These are phyloP conservation scores for Ctenicera cuprea DNA, from an alignment of 2,888 invertebrate genomes.

Conservation along the genomic window DNA sequence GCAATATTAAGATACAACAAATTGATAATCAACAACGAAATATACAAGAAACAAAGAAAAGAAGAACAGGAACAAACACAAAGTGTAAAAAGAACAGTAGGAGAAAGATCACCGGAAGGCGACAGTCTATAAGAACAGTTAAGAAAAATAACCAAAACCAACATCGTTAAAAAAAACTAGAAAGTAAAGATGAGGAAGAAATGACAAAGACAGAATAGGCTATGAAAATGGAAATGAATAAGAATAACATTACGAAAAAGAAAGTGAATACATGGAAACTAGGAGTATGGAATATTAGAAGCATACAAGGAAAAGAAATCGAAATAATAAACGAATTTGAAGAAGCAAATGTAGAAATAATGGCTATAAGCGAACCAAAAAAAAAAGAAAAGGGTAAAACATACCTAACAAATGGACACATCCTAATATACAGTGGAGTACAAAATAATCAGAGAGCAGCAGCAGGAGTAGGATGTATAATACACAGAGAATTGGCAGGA, in stretches of 20 bases:
- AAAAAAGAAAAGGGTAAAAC: slow-evolving; percentile 27
- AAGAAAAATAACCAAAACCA: slow-evolving; percentile 38
- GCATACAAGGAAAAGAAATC: slow-evolving; percentile 11
- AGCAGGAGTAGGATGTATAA: slow-evolving; percentile 36
- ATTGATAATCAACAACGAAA: slow-evolving; percentile 29
- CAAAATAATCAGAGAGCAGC: slow-evolving; percentile 28
- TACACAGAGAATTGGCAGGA: slow-evolving; percentile 3
- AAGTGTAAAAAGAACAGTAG: slow-evolving; percentile 30
- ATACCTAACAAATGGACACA: slow-evolving; percentile 32
- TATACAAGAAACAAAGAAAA: slow-evolving; percentile 6
- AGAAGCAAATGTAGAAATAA: slow-evolving; percentile 14
- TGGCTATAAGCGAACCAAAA: slow-evolving; percentile 17
- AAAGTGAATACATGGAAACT: slow-evolving; percentile 17
- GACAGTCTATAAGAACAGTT: slow-evolving; percentile 33
- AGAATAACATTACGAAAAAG: neutral
- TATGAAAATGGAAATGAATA: slow-evolving; percentile 22
- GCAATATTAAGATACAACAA: slow-evolving; percentile 30
- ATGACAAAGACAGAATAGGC: slow-evolving; percentile 3
- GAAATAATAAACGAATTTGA: slow-evolving; percentile 16
- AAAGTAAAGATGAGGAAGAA: neutral
- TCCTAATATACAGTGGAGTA: slow-evolving; percentile 30
- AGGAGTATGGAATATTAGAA: slow-evolving; percentile 10
- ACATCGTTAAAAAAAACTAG: slow-evolving; percentile 23
- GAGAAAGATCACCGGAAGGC: slow-evolving; percentile 32
- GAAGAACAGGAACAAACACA: slow-evolving; percentile 11